Base-by-base conservation (phyloP, 2,888 invertebrate genomes). In the Idaea biselata region DNA sequence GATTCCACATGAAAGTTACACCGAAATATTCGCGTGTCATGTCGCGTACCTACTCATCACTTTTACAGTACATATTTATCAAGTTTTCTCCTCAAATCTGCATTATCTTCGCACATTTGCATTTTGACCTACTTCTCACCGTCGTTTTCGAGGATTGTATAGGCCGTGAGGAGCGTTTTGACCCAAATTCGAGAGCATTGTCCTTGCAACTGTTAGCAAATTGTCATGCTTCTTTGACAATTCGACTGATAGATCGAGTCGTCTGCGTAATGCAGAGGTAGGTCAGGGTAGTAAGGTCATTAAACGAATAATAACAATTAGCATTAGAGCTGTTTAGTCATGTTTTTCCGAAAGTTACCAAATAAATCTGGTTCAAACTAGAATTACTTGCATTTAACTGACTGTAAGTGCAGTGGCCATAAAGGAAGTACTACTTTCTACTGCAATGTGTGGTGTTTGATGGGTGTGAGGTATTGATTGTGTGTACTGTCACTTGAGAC, bases 161-260 rank as follows among this genome's bases (percentile, higher is more conserved):
- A 11, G 44, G 3, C 11, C 44, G 58, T 14, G 18, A 25, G 58
- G 16, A 25, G 53, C n/a, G 44, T 59, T 18, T 60, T 16, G 31
- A 44, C 53, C 16, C 25, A 6, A 17, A n/a, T 53, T 17, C 60
- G 16, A 53, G 60, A 16, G 32, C 31, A 32, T 18, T 31, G 18
- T 58, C 58, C 58, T 18, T 44, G 44, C 58, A 58, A 31, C 18
- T 31, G 16, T 8, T 44, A 44, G 11, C 44, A 44, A 57, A 54
- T 58, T 53, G 25, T 33, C 44, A 60, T 60, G 58, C 32, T 63
- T 60, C 60, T 60, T 60, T 44, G 25, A 25, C 44, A 44, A 44
- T 14, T 44, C 44, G 44, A 44, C 2, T 11, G 8, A 44, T 44
- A 44, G 14, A 14, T 14, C 11, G 44, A 14, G 44, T 14, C 14